Percentiles rank a stretch among this genome's conserved stretches.
Conservation (phyloP, 2,797 vertebrate genomes). For the Danio kyathit region DNA sequence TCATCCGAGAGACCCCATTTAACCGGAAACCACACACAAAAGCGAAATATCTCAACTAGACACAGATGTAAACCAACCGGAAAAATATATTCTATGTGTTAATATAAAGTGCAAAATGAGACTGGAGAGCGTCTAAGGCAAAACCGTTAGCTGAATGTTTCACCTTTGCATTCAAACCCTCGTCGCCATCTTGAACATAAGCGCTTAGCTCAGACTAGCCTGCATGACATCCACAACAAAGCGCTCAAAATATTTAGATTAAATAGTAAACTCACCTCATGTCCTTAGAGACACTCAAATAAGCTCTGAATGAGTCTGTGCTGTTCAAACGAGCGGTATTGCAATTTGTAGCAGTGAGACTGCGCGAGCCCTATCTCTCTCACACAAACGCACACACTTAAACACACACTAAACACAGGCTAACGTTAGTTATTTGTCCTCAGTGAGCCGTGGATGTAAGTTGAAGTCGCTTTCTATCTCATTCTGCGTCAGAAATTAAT, state of each 20-base stretch:
- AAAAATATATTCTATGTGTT: not conserved
- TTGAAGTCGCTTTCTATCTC: not conserved
- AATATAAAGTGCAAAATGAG: not conserved
- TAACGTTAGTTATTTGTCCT: slow-evolving; percentile 74
- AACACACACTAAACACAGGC: slow-evolving; percentile 71
- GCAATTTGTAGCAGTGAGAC: slow-evolving; percentile 76
- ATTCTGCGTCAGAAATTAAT: not conserved
- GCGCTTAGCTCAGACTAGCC: slow-evolving; percentile 68
- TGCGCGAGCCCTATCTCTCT: slow-evolving; percentile 74
- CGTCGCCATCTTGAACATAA: slow-evolving; percentile 85
- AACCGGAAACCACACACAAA: slow-evolving; percentile 4
- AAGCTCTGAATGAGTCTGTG: slow-evolving; percentile 59
- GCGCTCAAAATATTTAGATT: not conserved
- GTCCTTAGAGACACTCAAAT: slow-evolving; percentile 59
- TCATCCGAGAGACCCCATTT: slow-evolving; percentile 11
- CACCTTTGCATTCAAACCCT: slow-evolving; percentile 83
- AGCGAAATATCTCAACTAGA: not conserved
- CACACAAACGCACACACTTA: slow-evolving; percentile 73
- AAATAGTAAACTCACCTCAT: slow-evolving; percentile 78
- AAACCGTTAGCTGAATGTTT: slow-evolving; percentile 63
- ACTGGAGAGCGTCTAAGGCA: not conserved
- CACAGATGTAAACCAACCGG: not conserved
- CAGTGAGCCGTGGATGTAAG: slow-evolving; percentile 65
- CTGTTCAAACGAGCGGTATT: slow-evolving; percentile 61
- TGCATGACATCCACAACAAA: slow-evolving; percentile 25